A percentile compares a stretch with the other conserved stretches of the same genome.
Evolutionary conservation across 2,888 invertebrate genomes (phyloP).

Genomic region (Latrodectus elegans): DNA sequence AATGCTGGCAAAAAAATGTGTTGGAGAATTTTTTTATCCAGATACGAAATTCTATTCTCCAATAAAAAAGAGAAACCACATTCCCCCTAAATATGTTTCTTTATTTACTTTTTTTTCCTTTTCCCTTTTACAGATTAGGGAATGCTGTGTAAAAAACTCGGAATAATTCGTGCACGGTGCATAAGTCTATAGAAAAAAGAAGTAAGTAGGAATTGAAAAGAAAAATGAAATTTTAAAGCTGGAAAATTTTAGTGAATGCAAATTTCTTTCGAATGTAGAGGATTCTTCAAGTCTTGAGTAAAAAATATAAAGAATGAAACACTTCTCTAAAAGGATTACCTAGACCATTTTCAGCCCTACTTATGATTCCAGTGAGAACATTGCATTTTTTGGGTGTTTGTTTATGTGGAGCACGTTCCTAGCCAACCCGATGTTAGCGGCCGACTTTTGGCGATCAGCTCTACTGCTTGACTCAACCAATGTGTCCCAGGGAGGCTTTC

Average conservation of each 20-base stretch:
- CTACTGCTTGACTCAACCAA: constrained; percentile 29
- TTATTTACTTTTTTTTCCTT: too few relatives aligned
- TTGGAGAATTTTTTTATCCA: too few relatives aligned
- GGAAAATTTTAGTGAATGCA: constrained; percentile 27
- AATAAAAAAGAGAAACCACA: too few relatives aligned
- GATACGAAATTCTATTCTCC: too few relatives aligned
- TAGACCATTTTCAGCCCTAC: constrained; percentile 45
- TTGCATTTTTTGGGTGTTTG: constrained; percentile 43
- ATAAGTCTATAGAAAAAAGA: too few relatives aligned
- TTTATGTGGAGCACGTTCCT: constrained; percentile 41
- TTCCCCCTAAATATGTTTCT: too few relatives aligned
- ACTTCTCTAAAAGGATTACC: constrained; percentile 55
- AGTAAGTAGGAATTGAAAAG: neutral
- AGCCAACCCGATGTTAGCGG: constrained; percentile 36
- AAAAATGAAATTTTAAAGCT: constrained; percentile 26
- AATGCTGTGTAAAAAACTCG: too few relatives aligned
- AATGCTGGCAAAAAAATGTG: too few relatives aligned
- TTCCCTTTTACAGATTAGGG: too few relatives aligned
- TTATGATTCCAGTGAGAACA: constrained; percentile 50
- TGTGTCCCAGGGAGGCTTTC: constrained; percentile 39
- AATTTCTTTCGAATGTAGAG: constrained; percentile 25
- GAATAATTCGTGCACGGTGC: too few relatives aligned
- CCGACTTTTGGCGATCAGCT: constrained; percentile 44
- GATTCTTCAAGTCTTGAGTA: neutral
- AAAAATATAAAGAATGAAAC: constrained; percentile 16